Evolutionary conservation across 2,888 invertebrate species (phyloP).

Genomic region (Charanyca ferruginea): DNA sequence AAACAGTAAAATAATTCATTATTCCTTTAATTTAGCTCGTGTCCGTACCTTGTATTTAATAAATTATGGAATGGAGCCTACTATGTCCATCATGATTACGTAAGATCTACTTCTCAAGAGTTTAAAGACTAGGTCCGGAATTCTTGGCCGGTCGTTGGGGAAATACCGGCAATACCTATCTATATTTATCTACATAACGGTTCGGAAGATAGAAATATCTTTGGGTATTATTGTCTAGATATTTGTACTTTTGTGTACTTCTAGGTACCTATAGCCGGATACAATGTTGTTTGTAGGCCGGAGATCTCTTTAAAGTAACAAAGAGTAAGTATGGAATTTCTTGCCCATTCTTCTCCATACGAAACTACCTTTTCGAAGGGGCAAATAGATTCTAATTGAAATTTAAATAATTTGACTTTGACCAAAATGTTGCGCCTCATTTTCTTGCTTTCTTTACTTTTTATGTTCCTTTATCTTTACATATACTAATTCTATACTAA

Average conservation of each 20-base stretch:
- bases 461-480: too few species aligned
- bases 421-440: too few species aligned
- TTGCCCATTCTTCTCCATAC: too few species aligned
- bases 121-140: too few species aligned
- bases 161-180: constrained; percentile 38
- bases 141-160: too few species aligned
- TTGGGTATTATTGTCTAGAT: constrained; percentile 8
- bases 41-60: not conserved
- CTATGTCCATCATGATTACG: constrained; percentile 25
- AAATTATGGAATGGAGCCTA: constrained; percentile 12
- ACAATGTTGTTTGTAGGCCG: not conserved
- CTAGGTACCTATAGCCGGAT: constrained; percentile 9
- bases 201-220: constrained; percentile 29
- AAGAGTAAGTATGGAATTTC: too few species aligned
- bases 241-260: not conserved
- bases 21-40: not conserved
- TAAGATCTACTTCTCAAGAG: constrained; percentile 24
- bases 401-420: too few species aligned
- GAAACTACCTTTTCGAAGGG: too few species aligned
- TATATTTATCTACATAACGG: constrained; percentile 35
- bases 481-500: too few species aligned
- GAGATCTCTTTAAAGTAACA: not conserved
- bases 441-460: too few species aligned
- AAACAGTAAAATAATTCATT: too few species aligned
- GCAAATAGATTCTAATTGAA: too few species aligned